Conservation (phyloP, 2,797 vertebrate genomes). For the Clarias platycephalus region DNA sequence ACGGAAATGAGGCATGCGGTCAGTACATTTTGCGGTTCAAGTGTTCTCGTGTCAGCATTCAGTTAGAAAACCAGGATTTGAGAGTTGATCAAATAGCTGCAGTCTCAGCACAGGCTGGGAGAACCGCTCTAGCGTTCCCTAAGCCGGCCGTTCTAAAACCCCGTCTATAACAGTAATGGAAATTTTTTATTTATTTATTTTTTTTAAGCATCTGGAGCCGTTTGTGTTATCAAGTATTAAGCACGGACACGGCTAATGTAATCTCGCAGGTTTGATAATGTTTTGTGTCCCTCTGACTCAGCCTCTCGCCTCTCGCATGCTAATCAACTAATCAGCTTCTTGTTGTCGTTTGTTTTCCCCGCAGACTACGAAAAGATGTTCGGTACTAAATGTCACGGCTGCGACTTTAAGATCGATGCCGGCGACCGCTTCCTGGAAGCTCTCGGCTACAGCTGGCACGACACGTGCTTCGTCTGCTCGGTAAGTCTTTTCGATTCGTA, state of each 20-base stretch:
- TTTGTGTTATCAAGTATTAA: constrained; percentile 65
- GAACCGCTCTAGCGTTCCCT: constrained; percentile 66
- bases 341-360: neutral
- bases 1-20: constrained; percentile 46
- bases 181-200: constrained; percentile 45
- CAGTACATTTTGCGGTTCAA: constrained; percentile 40
- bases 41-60: constrained; percentile 67
- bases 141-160: constrained; percentile 61
- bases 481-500: constrained; percentile 82
- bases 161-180: constrained; percentile 59
- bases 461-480: constrained; percentile 97
- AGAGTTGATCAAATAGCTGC: constrained; percentile 75
- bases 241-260: constrained; percentile 49
- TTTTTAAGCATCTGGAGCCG: constrained; percentile 68
- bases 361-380: constrained; percentile 99
- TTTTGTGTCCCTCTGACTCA: neutral
- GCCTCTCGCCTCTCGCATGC: neutral
- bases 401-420: constrained; percentile 98
- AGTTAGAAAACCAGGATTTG: constrained; percentile 69
- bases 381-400: constrained; percentile 97
- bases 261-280: constrained; percentile 45
- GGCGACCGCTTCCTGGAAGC: constrained; percentile 98
- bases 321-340: constrained; percentile 24
- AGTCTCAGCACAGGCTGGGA: constrained; percentile 71
- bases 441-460: constrained; percentile 98